phyloP scores from a whole-genome alignment of 2,888 invertebrate genomes.

The Eupithecia inturbata region DNA sequence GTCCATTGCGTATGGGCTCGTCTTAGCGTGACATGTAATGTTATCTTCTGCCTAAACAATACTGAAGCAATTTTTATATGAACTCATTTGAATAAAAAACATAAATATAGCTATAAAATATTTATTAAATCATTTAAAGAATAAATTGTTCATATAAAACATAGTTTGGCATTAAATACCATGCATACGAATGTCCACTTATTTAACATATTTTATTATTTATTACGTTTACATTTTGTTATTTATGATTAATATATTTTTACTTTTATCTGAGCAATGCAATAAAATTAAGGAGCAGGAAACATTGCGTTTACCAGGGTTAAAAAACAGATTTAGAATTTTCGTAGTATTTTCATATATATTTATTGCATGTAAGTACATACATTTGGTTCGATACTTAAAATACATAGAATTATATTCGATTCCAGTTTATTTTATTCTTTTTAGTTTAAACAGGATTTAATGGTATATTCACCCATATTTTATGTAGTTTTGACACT shows the following conservation, averaged over 20 bases:
- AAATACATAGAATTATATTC: too few species aligned
- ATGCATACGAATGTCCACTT: constrained; percentile 40
- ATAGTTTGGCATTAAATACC: constrained; percentile 45
- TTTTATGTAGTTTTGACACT: too few species aligned
- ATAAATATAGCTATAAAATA: constrained; percentile 63
- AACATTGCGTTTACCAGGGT: neutral
- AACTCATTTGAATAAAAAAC: constrained; percentile 43
- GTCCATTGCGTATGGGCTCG: too few species aligned
- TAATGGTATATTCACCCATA: neutral
- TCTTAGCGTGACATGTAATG: too few species aligned
- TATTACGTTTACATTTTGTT: constrained; percentile 9
- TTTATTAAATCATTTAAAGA: constrained; percentile 64
- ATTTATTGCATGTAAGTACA: neutral
- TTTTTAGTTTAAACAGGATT: neutral
- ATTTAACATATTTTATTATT: constrained; percentile 14
- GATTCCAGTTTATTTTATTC: too few species aligned
- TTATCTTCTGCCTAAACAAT: neutral
- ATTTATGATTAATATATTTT: neutral
- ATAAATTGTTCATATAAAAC: constrained; percentile 53
- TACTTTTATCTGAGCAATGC: constrained; percentile 14
- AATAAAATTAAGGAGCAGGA: neutral
- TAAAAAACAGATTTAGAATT: neutral
- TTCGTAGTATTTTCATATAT: neutral
- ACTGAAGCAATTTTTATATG: neutral
- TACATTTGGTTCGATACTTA: neutral